A percentile compares a stretch with the other conserved stretches of the same genome.
These are phyloP conservation scores for Monochamus alternatus DNA, from an alignment of 2,888 invertebrate genomes.

Conservation along the genomic window DNA sequence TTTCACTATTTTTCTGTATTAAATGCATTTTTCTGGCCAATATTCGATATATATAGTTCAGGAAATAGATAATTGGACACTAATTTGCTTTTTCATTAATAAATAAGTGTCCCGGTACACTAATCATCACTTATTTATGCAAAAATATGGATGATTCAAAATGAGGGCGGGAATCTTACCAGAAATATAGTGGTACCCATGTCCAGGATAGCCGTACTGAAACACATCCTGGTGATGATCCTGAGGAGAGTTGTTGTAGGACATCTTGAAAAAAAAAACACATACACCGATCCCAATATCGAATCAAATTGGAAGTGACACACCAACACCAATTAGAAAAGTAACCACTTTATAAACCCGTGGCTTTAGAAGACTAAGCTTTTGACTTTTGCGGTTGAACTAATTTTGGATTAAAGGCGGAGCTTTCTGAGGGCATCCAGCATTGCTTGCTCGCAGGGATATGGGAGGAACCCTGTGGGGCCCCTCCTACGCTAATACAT, in stretches of 20 bases:
- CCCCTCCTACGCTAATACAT: slow-evolving; percentile 47
- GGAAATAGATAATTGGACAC: neutral
- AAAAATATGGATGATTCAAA: neutral
- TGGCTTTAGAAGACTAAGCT: slow-evolving; percentile 53
- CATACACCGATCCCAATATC: neutral
- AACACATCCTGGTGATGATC: slow-evolving; percentile 64
- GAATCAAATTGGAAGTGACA: slow-evolving; percentile 29
- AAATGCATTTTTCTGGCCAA: no score
- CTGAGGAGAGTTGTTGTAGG: slow-evolving; percentile 63
- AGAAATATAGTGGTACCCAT: slow-evolving; percentile 64
- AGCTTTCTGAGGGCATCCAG: slow-evolving; percentile 43
- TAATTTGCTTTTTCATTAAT: neutral
- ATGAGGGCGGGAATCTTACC: slow-evolving; percentile 51
- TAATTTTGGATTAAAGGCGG: slow-evolving; percentile 56
- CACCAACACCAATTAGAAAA: slow-evolving; percentile 41
- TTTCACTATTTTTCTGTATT: no score
- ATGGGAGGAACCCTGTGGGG: slow-evolving; percentile 54
- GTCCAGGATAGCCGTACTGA: slow-evolving; percentile 64
- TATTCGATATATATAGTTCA: no score
- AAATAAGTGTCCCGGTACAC: slow-evolving; percentile 5
- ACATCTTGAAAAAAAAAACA: slow-evolving; percentile 55
- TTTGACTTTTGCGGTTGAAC: slow-evolving; percentile 52
- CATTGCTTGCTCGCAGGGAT: slow-evolving; percentile 53
- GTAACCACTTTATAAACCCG: slow-evolving; percentile 49
- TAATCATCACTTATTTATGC: slow-evolving; percentile 13